Conservation (phyloP, 2,113 vertebrate species). For the Catagonus wagneri region DNA sequence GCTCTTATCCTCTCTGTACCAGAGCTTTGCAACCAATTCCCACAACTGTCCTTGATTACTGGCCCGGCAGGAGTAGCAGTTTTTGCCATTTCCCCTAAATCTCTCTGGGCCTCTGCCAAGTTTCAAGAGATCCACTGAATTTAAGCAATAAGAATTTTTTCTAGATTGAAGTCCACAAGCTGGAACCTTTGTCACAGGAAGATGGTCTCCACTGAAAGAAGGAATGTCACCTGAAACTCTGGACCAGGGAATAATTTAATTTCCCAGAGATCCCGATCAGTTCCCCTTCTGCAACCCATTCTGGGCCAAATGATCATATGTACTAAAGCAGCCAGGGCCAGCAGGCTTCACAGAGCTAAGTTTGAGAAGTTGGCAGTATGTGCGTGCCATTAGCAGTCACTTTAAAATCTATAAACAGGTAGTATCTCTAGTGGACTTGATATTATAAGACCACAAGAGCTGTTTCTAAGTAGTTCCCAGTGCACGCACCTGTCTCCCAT, state of each 20-base stretch:
- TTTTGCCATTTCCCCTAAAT: neutral
- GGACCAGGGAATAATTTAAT: slow-evolving; percentile 13
- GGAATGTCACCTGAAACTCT: slow-evolving; percentile 20
- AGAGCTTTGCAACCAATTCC: slow-evolving; percentile 38
- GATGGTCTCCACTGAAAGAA: slow-evolving; percentile 46
- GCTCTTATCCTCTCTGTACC: neutral
- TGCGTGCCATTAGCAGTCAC: neutral
- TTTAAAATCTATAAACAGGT: slow-evolving; percentile 1
- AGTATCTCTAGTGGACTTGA: neutral
- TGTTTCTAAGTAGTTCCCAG: slow-evolving; percentile 35
- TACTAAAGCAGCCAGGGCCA: slow-evolving; percentile 41
- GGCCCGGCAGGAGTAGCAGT: neutral
- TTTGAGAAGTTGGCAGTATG: slow-evolving; percentile 15
- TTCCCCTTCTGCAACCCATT: slow-evolving; percentile 15
- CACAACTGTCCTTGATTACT: slow-evolving; percentile 41
- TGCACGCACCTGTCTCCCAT: neutral
- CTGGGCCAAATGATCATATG: neutral
- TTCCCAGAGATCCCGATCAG: neutral
- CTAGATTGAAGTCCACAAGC: slow-evolving; percentile 17
- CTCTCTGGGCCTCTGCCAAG: neutral
- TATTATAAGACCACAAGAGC: neutral
- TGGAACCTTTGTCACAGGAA: slow-evolving; percentile 5
- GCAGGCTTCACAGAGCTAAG: slow-evolving; percentile 16
- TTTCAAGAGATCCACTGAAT: slow-evolving; percentile 20
- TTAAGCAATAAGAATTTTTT: slow-evolving; percentile 25